These are phyloP conservation scores for Cinara cedri DNA, from an alignment of 2,888 invertebrate genomes.

Conservation along the genomic window DNA sequence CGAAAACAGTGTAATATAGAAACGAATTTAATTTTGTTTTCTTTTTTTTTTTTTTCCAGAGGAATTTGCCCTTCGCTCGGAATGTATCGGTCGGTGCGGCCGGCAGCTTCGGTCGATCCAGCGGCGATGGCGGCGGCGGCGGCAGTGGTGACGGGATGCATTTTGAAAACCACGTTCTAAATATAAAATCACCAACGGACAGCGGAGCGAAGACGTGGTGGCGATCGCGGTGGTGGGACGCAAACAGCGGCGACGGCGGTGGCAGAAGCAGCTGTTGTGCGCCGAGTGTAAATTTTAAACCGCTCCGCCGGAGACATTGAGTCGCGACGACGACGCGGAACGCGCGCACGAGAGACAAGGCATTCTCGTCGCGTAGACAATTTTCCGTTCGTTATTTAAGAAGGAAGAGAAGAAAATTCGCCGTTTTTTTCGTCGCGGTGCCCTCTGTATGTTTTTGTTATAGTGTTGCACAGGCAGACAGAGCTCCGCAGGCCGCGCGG, in stretches of 20 bases:
- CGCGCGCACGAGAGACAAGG: not conserved
- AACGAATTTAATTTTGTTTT: not conserved
- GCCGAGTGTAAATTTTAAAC: slow-evolving; percentile 19
- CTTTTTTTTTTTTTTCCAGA: slow-evolving; percentile 36
- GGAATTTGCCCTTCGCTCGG: slow-evolving; percentile 48
- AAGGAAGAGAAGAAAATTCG: not conserved
- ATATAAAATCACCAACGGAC: slow-evolving; percentile 56
- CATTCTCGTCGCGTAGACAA: too few species aligned
- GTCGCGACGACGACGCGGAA: slow-evolving; percentile 6
- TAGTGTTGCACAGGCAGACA: too few species aligned
- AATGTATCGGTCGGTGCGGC: slow-evolving; percentile 42
- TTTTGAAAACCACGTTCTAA: slow-evolving; percentile 55
- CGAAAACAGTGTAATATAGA: not conserved
- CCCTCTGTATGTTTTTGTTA: too few species aligned
- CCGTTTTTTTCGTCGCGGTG: not conserved
- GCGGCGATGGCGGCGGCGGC: slow-evolving; percentile 50
- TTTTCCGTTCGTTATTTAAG: too few species aligned
- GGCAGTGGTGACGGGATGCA: slow-evolving; percentile 51
- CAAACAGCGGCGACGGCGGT: slow-evolving; percentile 21
- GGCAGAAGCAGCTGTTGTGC: slow-evolving; percentile 5
- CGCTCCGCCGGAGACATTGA: slow-evolving; percentile 18
- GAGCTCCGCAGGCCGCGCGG: too few species aligned
- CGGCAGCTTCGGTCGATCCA: not conserved
- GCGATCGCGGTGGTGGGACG: slow-evolving; percentile 42
- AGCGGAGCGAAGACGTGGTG: too few species aligned